Conservation (phyloP, 64 coral and sea anemone species). For the Stichodactyla helianthus region DNA sequence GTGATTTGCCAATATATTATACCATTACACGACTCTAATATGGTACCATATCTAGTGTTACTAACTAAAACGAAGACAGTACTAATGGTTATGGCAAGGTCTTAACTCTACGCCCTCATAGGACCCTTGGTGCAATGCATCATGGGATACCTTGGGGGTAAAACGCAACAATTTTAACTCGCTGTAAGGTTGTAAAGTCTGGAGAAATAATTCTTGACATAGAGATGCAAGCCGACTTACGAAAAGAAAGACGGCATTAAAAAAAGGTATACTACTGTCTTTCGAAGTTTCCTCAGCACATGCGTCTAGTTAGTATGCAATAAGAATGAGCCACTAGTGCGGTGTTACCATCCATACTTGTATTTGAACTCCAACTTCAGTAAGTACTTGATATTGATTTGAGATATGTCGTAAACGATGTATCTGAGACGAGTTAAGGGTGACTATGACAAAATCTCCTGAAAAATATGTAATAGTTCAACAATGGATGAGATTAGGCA, state of each 20-base stretch:
- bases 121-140: too few relatives aligned
- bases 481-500: not conserved
- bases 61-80: too few relatives aligned
- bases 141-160: too few relatives aligned
- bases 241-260: not conserved
- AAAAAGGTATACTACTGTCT: not conserved
- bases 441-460: too few relatives aligned
- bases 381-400: slow-evolving; percentile 96
- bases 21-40: not conserved
- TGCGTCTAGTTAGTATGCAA: not conserved
- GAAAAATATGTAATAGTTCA: not conserved
- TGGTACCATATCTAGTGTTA: not conserved
- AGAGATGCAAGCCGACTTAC: not conserved
- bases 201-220: not conserved
- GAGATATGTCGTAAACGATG: slow-evolving; percentile 93
- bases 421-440: slow-evolving; percentile 84
- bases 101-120: too few relatives aligned
- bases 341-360: slow-evolving; percentile 72
- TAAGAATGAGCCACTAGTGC: not conserved
- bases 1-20: not conserved
- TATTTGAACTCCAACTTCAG: slow-evolving; percentile 90
- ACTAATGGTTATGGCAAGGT: too few relatives aligned
- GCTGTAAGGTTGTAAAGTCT: not conserved
- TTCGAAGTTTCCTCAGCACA: not conserved
- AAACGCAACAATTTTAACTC: not conserved